Percentiles rank a stretch among this genome's conserved stretches.
phyloP scores from a whole-genome alignment of 2,797 vertebrate genomes.

The Peromyscus eremicus region DNA sequence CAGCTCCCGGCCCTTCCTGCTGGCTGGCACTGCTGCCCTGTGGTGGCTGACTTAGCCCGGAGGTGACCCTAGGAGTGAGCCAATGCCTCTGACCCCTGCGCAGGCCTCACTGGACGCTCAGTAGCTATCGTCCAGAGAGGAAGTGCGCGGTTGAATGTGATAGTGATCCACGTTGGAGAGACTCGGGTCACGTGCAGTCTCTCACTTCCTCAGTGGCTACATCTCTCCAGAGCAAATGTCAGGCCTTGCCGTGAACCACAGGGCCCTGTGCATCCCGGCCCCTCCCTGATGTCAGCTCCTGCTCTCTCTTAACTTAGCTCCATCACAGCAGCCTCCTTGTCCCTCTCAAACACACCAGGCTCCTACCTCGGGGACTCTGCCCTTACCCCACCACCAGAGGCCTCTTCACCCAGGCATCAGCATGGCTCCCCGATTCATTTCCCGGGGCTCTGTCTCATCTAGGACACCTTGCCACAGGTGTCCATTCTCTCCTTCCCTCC shows the following conservation, averaged over 20 bases:
- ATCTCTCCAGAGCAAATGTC: background rate
- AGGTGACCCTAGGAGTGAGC: background rate
- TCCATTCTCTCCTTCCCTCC: too few relatives aligned
- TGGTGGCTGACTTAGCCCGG: background rate
- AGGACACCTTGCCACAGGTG: background rate
- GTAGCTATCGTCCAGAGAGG: background rate
- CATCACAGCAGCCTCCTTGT: background rate
- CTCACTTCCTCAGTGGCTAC: background rate
- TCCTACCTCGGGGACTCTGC: background rate
- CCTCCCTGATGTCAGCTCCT: background rate
- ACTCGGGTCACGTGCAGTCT: too few relatives aligned
- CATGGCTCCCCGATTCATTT: background rate
- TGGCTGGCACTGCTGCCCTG: too few relatives aligned
- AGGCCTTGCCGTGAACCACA: background rate
- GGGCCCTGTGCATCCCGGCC: background rate
- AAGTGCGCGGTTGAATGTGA: background rate
- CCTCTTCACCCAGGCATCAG: background rate
- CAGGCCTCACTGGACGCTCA: background rate
- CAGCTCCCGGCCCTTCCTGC: background rate
- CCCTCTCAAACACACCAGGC: background rate
- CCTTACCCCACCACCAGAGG: background rate
- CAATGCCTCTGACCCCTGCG: background rate
- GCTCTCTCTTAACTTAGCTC: background rate
- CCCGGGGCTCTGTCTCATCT: background rate
- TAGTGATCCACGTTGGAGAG: background rate